These are phyloP conservation scores for Tenthredo notha DNA, from an alignment of 2,888 invertebrate species.

Conservation along the genomic window DNA sequence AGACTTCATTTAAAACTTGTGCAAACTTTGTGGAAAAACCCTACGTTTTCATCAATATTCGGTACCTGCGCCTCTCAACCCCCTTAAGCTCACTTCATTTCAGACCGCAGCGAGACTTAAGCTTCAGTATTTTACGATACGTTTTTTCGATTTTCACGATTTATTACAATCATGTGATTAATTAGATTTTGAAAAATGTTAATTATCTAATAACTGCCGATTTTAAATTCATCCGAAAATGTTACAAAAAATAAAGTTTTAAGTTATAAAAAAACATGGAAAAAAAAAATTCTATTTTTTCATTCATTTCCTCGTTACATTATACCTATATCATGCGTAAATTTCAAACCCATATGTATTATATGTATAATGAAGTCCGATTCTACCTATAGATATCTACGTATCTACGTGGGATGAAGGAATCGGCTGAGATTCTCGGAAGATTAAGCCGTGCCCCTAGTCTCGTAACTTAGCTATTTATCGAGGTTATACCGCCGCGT, in stretches of 20 bases:
- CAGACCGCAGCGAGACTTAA: background rate
- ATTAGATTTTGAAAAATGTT: background rate
- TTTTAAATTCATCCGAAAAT: too few species aligned
- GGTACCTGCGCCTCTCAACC: constrained; percentile 18
- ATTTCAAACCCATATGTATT: background rate
- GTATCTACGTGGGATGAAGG: background rate
- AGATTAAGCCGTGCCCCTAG: constrained; percentile 30
- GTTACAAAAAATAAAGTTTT: too few species aligned
- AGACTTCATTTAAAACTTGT: constrained; percentile 57
- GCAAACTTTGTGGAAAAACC: constrained; percentile 52
- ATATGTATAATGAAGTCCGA: background rate
- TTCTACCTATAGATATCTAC: background rate
- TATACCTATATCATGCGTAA: background rate
- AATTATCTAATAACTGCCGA: too few species aligned
- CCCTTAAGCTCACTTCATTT: background rate
- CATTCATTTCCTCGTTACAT: background rate
- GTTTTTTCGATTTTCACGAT: background rate
- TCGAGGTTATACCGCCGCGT: constrained; percentile 42
- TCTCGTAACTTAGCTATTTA: constrained; percentile 45
- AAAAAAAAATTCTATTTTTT: background rate
- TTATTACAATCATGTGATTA: background rate
- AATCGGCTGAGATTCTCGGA: constrained; percentile 24
- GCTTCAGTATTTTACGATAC: background rate
- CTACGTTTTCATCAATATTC: constrained; percentile 55
- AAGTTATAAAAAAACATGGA: too few species aligned